Evolutionary conservation across 2,797 vertebrate species (phyloP), one percentile per base, ranked within the genome.

Genomic region (Lindbergichthys nudifrons): DNA sequence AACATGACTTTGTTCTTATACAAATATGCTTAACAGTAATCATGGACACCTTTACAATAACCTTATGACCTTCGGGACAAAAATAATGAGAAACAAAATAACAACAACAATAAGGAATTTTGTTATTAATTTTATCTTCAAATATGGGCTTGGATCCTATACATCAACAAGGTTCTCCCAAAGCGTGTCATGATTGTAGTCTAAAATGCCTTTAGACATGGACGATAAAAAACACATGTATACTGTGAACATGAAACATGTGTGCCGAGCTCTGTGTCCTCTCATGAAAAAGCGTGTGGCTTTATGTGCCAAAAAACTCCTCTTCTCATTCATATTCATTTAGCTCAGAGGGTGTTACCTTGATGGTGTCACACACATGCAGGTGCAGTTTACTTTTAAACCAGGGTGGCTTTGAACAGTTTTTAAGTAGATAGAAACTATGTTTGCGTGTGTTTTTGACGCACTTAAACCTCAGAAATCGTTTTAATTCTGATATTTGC

Each of bases 191-290:
- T 52, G 52, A 72, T 57, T 66, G 36, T 16, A 30, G n/a, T 30
- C 21, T 7, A n/a, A 54, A 56, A 75, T 14, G 60, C 45, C 26
- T 64, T 81, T 68, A 52, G 18, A 65, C 46, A 51, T 3, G 50
- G 32, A 42, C 51, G 48, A 56, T 75, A 63, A 79, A 86, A 77
- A 72, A n/a, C 62, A 39, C 41, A 65, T 63, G 59, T 58, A 5
- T 2, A 11, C 11, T 41, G 47, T 48, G 65, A 21, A 48, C 45
- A 48, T 15, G 32, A 63, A 73, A 70, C 36, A 21, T 42, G 48
- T 62, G 19, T 39, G 41, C 32, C 48, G 59, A 18, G 23, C 47
- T 72, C 65, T 69, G 13, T 18, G 10, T 12, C 23, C 16, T 70
- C 60, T 73, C 10, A 36, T 59, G 30, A 69, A 51, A 73, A 60